phyloP scores from a whole-genome alignment of 2,797 vertebrate genomes.

The Helarctos malayanus region DNA sequence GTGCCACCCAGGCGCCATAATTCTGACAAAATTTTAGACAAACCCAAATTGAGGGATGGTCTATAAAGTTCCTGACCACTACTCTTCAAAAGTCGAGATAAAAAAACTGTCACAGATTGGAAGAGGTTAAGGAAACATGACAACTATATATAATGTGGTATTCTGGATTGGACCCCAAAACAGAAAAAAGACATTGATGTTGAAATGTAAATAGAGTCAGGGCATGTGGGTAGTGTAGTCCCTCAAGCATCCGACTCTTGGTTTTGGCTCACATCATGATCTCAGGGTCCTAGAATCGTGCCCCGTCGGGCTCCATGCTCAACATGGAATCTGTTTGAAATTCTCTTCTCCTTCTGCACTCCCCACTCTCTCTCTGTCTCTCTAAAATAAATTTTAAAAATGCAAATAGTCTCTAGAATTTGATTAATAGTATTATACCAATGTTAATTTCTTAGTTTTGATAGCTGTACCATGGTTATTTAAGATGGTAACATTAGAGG shows the following conservation, averaged over 20 bases:
- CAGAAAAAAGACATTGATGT: conserved; percentile 54
- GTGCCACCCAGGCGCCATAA: too few species aligned
- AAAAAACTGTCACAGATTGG: not conserved
- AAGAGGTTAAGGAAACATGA: conserved; percentile 57
- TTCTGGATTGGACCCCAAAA: conserved; percentile 17
- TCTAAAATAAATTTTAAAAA: conserved; percentile 40
- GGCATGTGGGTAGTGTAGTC: not conserved
- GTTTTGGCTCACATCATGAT: not conserved
- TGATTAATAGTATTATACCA: conserved; percentile 46
- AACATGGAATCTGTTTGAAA: not conserved
- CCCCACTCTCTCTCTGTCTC: not conserved
- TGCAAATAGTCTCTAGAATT: conserved; percentile 27
- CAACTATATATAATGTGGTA: conserved; percentile 18
- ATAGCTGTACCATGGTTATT: not conserved
- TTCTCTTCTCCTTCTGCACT: not conserved
- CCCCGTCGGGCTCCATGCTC: not conserved
- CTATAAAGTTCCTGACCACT: conserved; percentile 46
- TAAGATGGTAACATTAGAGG: conserved; percentile 45
- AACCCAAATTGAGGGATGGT: conserved; percentile 28
- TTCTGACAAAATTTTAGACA: conserved; percentile 34
- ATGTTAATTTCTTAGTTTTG: conserved; percentile 62
- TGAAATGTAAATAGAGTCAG: conserved; percentile 34
- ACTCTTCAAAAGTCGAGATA: conserved; percentile 46
- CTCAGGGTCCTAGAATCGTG: not conserved
- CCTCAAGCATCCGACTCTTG: not conserved